phyloP scores from a whole-genome alignment of 2,797 vertebrate genomes.

The Zalophus californianus region DNA sequence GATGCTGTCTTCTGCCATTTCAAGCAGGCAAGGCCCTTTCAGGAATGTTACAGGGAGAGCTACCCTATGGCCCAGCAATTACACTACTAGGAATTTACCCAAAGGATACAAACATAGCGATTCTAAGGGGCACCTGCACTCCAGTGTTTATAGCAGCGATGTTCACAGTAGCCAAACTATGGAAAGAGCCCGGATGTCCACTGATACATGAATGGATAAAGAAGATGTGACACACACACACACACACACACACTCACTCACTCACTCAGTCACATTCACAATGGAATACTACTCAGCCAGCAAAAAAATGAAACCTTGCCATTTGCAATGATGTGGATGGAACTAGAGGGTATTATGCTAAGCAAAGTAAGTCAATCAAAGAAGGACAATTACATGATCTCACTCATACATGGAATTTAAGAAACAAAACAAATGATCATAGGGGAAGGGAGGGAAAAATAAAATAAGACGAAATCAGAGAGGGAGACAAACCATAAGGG shows the following conservation, averaged over 20 bases:
- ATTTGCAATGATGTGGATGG: neutral
- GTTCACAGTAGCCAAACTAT: neutral
- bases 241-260: too few species aligned
- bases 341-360: too few species aligned
- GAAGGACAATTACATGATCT: too few species aligned
- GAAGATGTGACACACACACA: neutral
- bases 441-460: too few species aligned
- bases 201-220: neutral
- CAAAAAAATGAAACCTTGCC: neutral
- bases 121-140: neutral
- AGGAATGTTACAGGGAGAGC: neutral
- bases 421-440: too few species aligned
- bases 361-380: too few species aligned
- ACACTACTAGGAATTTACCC: neutral
- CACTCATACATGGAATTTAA: too few species aligned
- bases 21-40: neutral
- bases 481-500: too few species aligned
- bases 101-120: neutral
- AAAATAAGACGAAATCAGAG: too few species aligned
- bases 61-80: neutral
- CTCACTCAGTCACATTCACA: too few species aligned
- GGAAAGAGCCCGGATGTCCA: neutral
- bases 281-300: too few species aligned
- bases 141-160: neutral
- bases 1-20: neutral